These are phyloP conservation scores for Xiphydria camelus DNA, from an alignment of 2,888 invertebrate species.

Conservation along the genomic window DNA sequence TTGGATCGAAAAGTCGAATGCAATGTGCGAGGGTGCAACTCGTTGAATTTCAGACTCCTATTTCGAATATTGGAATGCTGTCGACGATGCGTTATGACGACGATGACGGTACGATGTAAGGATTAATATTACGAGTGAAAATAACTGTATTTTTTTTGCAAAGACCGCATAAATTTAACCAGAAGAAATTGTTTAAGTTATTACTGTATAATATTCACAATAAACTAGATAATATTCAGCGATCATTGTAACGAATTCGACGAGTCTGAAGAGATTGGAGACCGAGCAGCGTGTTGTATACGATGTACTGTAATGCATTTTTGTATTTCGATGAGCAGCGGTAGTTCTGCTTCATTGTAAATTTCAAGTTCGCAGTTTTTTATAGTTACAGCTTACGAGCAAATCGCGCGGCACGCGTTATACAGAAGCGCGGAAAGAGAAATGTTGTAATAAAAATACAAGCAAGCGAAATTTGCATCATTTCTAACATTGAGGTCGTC, in stretches of 20 bases:
- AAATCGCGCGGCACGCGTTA: background rate
- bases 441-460: conserved; percentile 1
- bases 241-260: conserved; percentile 18
- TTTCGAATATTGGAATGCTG: too few species aligned
- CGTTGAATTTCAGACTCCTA: too few species aligned
- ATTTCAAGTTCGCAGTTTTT: background rate
- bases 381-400: background rate
- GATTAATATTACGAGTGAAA: conserved; percentile 10
- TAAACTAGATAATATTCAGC: conserved; percentile 34
- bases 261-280: background rate
- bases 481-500: too few species aligned
- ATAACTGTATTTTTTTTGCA: conserved; percentile 6
- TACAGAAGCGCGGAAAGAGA: background rate
- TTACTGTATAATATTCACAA: conserved; percentile 42
- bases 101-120: background rate
- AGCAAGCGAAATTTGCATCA: background rate
- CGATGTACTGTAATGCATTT: conserved; percentile 20
- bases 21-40: too few species aligned
- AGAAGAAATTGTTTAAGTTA: conserved; percentile 39
- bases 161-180: conserved; percentile 14
- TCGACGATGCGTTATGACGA: background rate
- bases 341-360: conserved; percentile 1
- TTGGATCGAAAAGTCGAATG: too few species aligned
- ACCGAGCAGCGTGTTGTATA: conserved; percentile 6
- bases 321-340: conserved; percentile 7